Conservation (phyloP, 2,888 invertebrate genomes). For the Holacanthella duospinosa region DNA sequence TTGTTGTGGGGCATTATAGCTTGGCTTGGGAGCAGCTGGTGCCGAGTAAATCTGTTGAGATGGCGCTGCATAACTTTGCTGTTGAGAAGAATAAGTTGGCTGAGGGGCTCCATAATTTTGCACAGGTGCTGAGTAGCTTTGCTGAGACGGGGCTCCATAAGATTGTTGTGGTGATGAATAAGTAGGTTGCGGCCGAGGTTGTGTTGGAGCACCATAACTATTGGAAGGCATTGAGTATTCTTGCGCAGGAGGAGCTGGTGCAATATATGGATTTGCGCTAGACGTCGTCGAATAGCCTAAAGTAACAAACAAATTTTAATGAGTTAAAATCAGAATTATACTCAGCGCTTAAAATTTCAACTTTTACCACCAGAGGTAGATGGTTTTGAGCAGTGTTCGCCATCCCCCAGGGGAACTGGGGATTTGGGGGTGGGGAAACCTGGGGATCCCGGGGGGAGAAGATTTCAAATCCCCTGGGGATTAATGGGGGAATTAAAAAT, state of each 20-base stretch:
- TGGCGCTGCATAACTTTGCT: conserved; percentile 13
- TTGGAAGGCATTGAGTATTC: neutral
- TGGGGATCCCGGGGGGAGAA: too few species aligned
- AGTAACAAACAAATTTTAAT: too few species aligned
- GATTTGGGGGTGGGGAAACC: too few species aligned
- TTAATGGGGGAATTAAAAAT: too few species aligned
- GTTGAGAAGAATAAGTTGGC: conserved; percentile 1
- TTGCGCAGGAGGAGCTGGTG: neutral
- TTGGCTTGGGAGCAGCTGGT: conserved; percentile 9
- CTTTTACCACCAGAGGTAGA: too few species aligned
- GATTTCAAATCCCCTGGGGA: too few species aligned
- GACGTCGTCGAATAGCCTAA: neutral
- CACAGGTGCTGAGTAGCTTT: conserved; percentile 1
- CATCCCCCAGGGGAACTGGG: too few species aligned
- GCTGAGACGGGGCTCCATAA: neutral
- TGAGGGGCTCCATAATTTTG: conserved; percentile 10
- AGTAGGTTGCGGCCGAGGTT: neutral
- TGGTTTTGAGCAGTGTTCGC: too few species aligned
- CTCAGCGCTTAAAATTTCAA: too few species aligned
- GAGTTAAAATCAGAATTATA: too few species aligned
- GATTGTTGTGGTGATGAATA: neutral
- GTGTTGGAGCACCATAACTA: conserved; percentile 8
- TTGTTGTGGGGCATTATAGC: neutral
- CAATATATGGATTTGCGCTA: neutral
- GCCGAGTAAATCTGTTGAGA: conserved; percentile 3